Percentiles rank a stretch among this genome's conserved stretches.
Conservation (phyloP, 2,888 invertebrate species). For the Nemurella pictetii region DNA sequence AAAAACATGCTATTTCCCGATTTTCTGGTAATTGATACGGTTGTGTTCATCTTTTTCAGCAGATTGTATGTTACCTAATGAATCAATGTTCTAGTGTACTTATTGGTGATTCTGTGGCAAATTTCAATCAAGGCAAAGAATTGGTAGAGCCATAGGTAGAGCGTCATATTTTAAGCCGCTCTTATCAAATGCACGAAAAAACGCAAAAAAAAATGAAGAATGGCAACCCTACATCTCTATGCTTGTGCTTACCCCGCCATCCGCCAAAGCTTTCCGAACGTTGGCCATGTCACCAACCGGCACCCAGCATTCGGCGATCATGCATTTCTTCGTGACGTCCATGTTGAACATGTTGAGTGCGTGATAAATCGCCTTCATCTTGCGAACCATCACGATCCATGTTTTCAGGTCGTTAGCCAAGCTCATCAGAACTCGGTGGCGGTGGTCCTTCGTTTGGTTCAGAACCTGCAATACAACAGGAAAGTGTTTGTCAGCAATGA, state of each 20-base stretch:
- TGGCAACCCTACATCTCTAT: too few species aligned
- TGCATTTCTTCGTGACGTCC: conserved; percentile 87
- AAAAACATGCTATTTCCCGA: too few species aligned
- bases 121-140: too few species aligned
- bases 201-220: too few species aligned
- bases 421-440: conserved; percentile 79
- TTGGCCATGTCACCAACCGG: conserved; percentile 69
- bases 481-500: background rate
- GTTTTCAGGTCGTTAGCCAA: conserved; percentile 86
- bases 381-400: conserved; percentile 84
- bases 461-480: conserved; percentile 62
- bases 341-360: conserved; percentile 90
- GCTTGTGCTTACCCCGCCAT: conserved; percentile 70
- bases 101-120: too few species aligned
- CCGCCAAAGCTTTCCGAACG: conserved; percentile 76
- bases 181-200: too few species aligned
- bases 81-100: too few species aligned
- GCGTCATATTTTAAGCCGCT: too few species aligned
- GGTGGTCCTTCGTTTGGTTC: conserved; percentile 86
- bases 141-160: too few species aligned
- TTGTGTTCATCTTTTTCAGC: too few species aligned
- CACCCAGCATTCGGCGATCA: conserved; percentile 90
- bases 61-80: too few species aligned
- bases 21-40: too few species aligned
- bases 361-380: conserved; percentile 93